A percentile compares a stretch with the other conserved stretches of the same genome.
Conservation (phyloP, 2,113 vertebrate species). For the Delphinapterus leucas region DNA sequence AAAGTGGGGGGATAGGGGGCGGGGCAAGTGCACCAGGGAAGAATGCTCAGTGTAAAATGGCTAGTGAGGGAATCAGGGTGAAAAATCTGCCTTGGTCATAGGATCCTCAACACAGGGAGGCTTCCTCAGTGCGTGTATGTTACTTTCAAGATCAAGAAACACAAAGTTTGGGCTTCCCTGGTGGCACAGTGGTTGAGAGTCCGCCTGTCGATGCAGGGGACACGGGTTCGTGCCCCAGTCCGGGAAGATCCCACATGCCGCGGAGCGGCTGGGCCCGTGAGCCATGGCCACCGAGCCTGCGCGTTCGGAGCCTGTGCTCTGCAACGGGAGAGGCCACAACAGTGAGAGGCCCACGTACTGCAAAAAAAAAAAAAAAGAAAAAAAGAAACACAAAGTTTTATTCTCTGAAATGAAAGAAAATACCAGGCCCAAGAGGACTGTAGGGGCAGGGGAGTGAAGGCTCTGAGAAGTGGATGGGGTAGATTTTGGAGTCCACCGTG, state of each 20-base stretch:
- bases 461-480: neutral
- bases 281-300: no score
- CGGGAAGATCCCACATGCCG: no score
- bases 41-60: neutral
- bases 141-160: constrained; percentile 13
- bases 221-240: no score
- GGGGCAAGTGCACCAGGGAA: neutral
- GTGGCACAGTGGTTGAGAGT: no score
- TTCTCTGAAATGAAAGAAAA: constrained; percentile 20
- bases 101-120: neutral
- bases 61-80: neutral
- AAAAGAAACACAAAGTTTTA: neutral
- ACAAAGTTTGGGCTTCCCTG: neutral
- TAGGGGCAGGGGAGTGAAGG: neutral
- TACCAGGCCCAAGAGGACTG: neutral
- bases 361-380: no score
- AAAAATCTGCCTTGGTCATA: neutral
- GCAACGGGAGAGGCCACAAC: no score
- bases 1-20: neutral
- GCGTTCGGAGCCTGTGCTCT: no score
- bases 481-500: neutral
- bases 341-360: no score
- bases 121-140: neutral
- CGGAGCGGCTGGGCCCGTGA: no score
- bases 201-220: no score